Evolutionary conservation across 2,888 invertebrate species (phyloP).

Genomic region (Eulithis prunata): DNA sequence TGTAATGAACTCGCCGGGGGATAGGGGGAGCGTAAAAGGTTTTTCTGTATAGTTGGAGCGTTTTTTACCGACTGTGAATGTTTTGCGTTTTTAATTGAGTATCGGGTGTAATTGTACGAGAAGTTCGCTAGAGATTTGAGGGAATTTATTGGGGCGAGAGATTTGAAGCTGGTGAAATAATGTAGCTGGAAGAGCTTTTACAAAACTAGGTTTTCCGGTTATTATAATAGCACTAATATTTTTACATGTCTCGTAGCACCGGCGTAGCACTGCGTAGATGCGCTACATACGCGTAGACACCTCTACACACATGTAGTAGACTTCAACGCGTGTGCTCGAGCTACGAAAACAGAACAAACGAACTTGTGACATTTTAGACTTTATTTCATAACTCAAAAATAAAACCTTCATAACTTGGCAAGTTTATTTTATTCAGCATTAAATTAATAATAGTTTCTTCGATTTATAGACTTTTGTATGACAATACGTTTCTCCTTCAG

Average conservation of each 20-base stretch:
- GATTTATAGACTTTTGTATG: not conserved
- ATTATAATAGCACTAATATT: not conserved
- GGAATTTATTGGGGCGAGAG: conserved; percentile 29
- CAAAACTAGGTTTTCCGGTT: not conserved
- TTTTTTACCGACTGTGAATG: conserved; percentile 49
- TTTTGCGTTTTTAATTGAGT: conserved; percentile 54
- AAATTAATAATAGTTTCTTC: too few relatives aligned
- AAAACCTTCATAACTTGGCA: too few relatives aligned
- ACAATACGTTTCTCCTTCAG: too few relatives aligned
- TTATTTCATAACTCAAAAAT: too few relatives aligned
- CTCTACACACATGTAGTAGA: conserved; percentile 50
- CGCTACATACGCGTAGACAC: conserved; percentile 49
- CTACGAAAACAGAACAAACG: conserved; percentile 45
- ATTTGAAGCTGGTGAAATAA: conserved; percentile 12
- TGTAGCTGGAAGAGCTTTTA: not conserved
- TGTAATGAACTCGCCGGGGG: conserved; percentile 67
- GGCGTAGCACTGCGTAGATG: conserved; percentile 45
- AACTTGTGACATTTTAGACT: too few relatives aligned
- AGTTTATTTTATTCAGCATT: too few relatives aligned
- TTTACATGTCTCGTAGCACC: conserved; percentile 6
- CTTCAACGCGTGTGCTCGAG: conserved; percentile 47
- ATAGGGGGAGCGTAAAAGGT: conserved; percentile 61
- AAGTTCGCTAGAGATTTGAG: conserved; percentile 36
- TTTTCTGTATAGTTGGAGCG: conserved; percentile 56
- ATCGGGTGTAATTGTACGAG: conserved; percentile 42